Base-by-base conservation (phyloP, 92 coral and sea anemone species). In the Desmophyllum pertusum region DNA sequence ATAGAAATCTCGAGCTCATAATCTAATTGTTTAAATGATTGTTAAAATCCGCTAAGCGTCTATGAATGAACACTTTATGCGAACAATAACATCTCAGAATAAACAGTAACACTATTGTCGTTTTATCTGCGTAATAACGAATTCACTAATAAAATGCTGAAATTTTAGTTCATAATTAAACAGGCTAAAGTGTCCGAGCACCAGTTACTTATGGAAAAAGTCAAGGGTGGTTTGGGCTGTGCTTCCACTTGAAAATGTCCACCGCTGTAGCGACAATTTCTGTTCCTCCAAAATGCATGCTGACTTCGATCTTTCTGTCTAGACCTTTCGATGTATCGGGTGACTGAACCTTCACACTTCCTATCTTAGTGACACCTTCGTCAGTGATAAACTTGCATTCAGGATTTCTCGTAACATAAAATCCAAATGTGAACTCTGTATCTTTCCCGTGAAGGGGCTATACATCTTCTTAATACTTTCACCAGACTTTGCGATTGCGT, bases 401-500 rank as follows among this genome's bases (percentile, higher is more conserved):
- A 2, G 72, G 77, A 39, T 77, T 78, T 15, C 43, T 70, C 3
- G 93, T 66, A 67, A 87, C 77, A 41, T 90, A 92, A 66, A 92
- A 92, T 71, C 87, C 85, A 55, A 92, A 65, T 25, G 87, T 83
- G 14, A 91, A 73, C 37, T 76, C 51, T 0, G 90, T 92, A 41
- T 89, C 89, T 19, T 64, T 52, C 10, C 82, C 83, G 21, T 61
- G 80, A 10, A 89, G 85, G 95, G 90, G 64, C 51, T 67, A 46
- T 72, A 89, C 73, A 83, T 78, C 15, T 75, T 88, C 85, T 89
- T 91, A 0, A 75, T 63, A 9, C 45, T 68, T 37, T 85, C 76
- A 42, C 88, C 86, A 27, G 89, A 85, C 70, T 69, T 85, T 63
- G 87, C 88, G 41, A 85, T 86, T 61, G 89, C 88, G 43, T 86